Percentiles rank a stretch among this genome's conserved stretches.
These are phyloP conservation scores for Elysia crispata DNA, from an alignment of 2,888 invertebrate species.

Conservation along the genomic window DNA sequence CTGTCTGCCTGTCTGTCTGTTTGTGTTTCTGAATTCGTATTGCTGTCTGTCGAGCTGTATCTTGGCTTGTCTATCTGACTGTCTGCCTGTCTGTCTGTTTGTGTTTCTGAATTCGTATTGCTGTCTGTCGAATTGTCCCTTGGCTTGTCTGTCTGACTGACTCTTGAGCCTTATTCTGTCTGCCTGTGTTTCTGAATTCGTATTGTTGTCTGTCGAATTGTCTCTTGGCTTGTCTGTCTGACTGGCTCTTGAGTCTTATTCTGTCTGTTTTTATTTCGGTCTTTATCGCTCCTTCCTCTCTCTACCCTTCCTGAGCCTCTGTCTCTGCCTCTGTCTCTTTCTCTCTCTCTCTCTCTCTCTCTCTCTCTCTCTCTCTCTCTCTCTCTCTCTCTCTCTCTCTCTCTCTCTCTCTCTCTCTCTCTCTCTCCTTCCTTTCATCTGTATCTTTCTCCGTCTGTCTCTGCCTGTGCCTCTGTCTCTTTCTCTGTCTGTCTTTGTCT, in stretches of 20 bases:
- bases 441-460: not conserved
- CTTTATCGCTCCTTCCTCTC: not conserved
- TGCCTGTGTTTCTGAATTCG: not conserved
- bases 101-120: too few relatives aligned
- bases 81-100: too few relatives aligned
- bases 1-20: too few relatives aligned
- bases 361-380: slow-evolving; percentile 4
- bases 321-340: not conserved
- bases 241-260: not conserved
- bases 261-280: not conserved
- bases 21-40: not conserved
- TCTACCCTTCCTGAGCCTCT: not conserved
- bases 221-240: too few relatives aligned
- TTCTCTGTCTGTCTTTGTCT: slow-evolving; percentile 21
- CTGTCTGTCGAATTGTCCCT: too few relatives aligned
- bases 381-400: slow-evolving; percentile 6
- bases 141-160: not conserved
- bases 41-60: too few relatives aligned
- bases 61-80: too few relatives aligned
- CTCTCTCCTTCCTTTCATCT: not conserved
- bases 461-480: not conserved
- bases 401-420: not conserved
- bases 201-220: too few relatives aligned
- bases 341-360: not conserved
- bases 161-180: not conserved